Base-by-base conservation (phyloP, 2,797 vertebrate species). In the Melanotaenia nigrans region DNA sequence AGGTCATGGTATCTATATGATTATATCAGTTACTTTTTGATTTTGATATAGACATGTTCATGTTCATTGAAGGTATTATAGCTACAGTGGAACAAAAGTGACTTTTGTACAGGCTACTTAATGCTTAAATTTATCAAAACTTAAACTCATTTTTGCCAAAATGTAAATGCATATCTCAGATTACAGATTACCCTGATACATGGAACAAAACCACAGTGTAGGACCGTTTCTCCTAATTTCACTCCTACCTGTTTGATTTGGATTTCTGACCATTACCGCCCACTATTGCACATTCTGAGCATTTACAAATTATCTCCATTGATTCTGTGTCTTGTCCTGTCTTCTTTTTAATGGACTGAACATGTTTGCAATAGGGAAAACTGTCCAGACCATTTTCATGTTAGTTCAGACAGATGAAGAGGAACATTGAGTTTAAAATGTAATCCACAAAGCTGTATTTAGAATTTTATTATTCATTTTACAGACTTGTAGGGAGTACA, bases 41-140 rank as follows among this genome's bases (percentile, higher is more conserved):
- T 72, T 42, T 60, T 20, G 25, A 47, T 20, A 47, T 20, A 64
- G 57, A 73, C 25, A 62, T 47, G 32, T 62, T 28, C 51, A 30
- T 32, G n/a, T 20, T 47, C 2, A 20, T 30, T 14, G 12, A n/a
- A 38, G 51, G 8, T 22, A 11, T 7, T 4, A 24, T 54, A 28
- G 51, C 25, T 53, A 28, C 51, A 10, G 51, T 13, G 14, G 12
- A 54, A 13, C 13, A 28, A 5, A 45, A 28, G 13, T 28, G 5
- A 54, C 5, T 28, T 14, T 54, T 25, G 24, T 1, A 16, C 11
- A 25, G 28, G 24, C 51, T 25, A 1, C 16, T 13, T 54, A 25
- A 28, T 28, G 3, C 1, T 24, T 22, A 10, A 22, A 10, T 3
- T 51, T 22, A 9, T 5, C 3, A 49, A 49, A 20, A 49, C 18